Conservation (phyloP, 1,140 invertebrate genomes). For the Laupala kohalensis region DNA sequence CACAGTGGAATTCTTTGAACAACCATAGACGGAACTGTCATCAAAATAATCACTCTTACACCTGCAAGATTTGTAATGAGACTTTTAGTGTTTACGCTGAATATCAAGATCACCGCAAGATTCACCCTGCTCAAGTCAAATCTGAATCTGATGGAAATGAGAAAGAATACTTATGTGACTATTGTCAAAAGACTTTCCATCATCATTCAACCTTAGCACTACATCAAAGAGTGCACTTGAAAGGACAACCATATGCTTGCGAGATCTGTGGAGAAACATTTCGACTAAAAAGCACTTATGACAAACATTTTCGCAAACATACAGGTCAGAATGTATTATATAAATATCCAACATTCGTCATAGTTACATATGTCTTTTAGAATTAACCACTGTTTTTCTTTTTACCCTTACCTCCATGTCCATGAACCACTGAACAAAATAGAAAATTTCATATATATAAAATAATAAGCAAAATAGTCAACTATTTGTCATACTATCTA, state of each 20-base stretch:
- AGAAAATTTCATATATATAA: not conserved
- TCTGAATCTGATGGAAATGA: not conserved
- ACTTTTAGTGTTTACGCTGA: not conserved
- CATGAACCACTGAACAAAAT: no score
- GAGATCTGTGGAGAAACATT: constrained; percentile 25
- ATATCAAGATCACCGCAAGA: not conserved
- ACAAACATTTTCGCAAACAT: constrained; percentile 21
- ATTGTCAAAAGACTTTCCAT: not conserved
- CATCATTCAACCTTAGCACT: not conserved
- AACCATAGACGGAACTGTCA: not conserved
- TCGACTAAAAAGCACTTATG: constrained; percentile 15
- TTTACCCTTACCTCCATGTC: not conserved
- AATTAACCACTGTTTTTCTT: no score
- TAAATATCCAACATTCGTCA: no score
- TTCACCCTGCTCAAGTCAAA: not conserved
- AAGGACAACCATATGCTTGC: constrained; percentile 20
- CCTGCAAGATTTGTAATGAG: not conserved
- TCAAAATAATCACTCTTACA: not conserved
- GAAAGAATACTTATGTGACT: not conserved
- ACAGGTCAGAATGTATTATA: constrained; percentile 7
- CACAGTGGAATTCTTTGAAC: not conserved
- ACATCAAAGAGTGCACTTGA: constrained; percentile 7
- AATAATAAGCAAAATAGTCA: no score
- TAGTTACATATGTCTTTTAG: no score
- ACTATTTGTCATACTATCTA: no score